Percentiles rank a stretch among this genome's conserved stretches.
These are phyloP conservation scores for Fopius arisanus DNA, from an alignment of 1,140 invertebrate genomes.

Conservation along the genomic window DNA sequence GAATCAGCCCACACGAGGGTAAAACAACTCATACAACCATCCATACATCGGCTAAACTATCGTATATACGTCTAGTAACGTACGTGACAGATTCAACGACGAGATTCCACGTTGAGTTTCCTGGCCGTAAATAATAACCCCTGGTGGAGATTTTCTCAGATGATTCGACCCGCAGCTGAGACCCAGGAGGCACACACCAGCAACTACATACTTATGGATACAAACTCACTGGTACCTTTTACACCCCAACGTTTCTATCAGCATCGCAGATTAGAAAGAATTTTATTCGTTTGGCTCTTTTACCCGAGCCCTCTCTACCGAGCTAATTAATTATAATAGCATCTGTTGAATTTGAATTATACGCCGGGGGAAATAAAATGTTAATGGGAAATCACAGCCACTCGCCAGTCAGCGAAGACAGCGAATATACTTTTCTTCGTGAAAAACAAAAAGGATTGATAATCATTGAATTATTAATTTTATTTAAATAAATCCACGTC, in stretches of 20 bases:
- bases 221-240: constrained; percentile 11
- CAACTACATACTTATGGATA: background rate
- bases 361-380: background rate
- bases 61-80: constrained; percentile 24
- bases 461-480: no score
- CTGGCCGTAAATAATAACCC: constrained; percentile 36
- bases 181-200: constrained; percentile 10
- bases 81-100: constrained; percentile 37
- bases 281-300: constrained; percentile 15
- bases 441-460: no score
- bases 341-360: background rate
- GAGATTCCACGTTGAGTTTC: constrained; percentile 35
- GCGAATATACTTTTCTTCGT: no score
- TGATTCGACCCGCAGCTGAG: constrained; percentile 33
- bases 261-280: constrained; percentile 25
- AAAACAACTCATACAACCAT: background rate
- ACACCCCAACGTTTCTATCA: constrained; percentile 24
- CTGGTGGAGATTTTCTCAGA: constrained; percentile 37
- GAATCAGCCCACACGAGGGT: background rate
- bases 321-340: constrained; percentile 21
- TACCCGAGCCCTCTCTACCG: background rate
- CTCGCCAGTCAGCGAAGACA: background rate
- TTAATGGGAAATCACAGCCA: background rate
- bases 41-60: constrained; percentile 22
- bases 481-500: no score